These are phyloP conservation scores for Formica exsecta DNA, from an alignment of 1,140 invertebrate genomes.

Conservation along the genomic window DNA sequence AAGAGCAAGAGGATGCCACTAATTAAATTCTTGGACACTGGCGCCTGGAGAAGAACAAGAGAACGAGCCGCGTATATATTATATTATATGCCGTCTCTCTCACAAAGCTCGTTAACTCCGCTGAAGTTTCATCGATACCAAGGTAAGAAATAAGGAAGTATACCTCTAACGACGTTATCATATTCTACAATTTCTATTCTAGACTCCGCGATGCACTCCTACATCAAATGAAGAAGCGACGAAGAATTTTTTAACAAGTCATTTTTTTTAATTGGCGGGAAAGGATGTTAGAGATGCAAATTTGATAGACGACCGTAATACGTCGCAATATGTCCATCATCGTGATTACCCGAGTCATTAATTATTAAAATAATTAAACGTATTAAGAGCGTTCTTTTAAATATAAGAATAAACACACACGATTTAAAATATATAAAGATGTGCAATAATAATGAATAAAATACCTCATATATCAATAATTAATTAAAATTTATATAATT, in stretches of 20 bases:
- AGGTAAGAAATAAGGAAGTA: slow-evolving; percentile 47
- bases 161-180: slow-evolving; percentile 49
- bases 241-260: not conserved
- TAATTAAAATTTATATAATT: slow-evolving; percentile 15
- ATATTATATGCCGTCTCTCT: slow-evolving; percentile 29
- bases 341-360: slow-evolving; percentile 5
- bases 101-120: slow-evolving; percentile 68
- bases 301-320: not conserved
- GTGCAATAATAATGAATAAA: not conserved
- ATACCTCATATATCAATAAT: not conserved
- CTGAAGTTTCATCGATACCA: slow-evolving; percentile 63
- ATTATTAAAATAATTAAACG: not conserved
- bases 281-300: slow-evolving; percentile 27
- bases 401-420: not conserved
- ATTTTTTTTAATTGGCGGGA: slow-evolving; percentile 9
- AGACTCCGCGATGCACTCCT: not conserved
- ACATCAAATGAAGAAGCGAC: slow-evolving; percentile 33
- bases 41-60: slow-evolving; percentile 63
- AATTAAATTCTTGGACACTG: slow-evolving; percentile 74
- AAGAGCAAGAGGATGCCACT: slow-evolving; percentile 67
- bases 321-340: not conserved
- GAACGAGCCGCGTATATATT: slow-evolving; percentile 18
- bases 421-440: not conserved
- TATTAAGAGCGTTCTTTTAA: not conserved
- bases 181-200: not conserved